These are phyloP conservation scores for Ceyx cyanopectus DNA, from an alignment of 2,113 vertebrate genomes.

Conservation along the genomic window DNA sequence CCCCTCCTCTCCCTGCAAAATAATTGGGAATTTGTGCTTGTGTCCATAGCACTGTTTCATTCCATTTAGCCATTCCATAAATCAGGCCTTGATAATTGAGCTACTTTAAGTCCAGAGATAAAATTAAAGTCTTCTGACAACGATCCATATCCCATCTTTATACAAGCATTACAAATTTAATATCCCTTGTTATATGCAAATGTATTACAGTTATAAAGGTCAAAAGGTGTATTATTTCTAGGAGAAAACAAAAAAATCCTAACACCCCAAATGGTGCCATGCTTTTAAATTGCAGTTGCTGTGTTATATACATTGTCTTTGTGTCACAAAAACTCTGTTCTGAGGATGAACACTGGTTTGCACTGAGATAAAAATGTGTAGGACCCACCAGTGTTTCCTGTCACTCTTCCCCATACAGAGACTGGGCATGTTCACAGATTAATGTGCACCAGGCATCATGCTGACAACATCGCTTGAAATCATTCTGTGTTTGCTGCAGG, in stretches of 20 bases:
- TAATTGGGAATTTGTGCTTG: not conserved
- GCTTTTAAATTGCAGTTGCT: not conserved
- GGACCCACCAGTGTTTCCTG: not conserved
- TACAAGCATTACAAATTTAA: not conserved
- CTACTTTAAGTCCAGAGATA: not conserved
- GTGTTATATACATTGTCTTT: accelerated
- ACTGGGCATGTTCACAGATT: not conserved
- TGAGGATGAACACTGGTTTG: not conserved
- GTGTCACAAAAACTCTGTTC: not conserved
- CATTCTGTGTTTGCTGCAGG: not conserved
- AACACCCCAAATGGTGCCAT: not conserved
- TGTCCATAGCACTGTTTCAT: not conserved
- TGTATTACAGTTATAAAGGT: not conserved
- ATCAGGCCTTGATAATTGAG: not conserved
- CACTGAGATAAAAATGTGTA: not conserved
- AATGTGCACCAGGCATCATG: not conserved
- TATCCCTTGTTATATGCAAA: not conserved
- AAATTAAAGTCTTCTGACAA: not conserved
- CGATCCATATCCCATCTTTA: not conserved
- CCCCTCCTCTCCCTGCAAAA: not conserved
- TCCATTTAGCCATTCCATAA: not conserved
- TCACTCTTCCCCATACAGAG: not conserved
- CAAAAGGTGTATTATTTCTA: not conserved
- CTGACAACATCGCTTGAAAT: not conserved
- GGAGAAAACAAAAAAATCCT: not conserved